Evolutionary conservation across 2,888 invertebrate genomes (phyloP).

Genomic region (Diplazon laetatorius): DNA sequence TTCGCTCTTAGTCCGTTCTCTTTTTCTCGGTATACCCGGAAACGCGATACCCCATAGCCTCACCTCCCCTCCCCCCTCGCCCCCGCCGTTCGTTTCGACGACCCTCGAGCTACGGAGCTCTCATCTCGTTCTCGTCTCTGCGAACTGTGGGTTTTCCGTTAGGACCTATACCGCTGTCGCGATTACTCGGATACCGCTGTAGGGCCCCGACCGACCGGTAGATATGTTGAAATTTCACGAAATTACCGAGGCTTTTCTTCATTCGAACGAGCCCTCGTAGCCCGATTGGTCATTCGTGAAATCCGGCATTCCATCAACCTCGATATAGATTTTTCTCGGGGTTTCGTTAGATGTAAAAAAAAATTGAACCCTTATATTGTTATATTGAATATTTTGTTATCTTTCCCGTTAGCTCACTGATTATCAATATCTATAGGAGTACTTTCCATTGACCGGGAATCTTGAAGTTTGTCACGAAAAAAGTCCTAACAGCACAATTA

Average conservation of each 20-base stretch:
- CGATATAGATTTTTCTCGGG: too few relatives aligned
- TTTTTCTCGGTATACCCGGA: slow-evolving; percentile 59
- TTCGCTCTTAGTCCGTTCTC: slow-evolving; percentile 33
- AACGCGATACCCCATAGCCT: slow-evolving; percentile 55
- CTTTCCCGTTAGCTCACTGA: too few relatives aligned
- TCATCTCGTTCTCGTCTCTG: slow-evolving; percentile 26
- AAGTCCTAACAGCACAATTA: too few relatives aligned
- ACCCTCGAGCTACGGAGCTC: slow-evolving; percentile 48
- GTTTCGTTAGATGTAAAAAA: too few relatives aligned
- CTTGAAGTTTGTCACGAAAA: too few relatives aligned
- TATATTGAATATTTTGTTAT: too few relatives aligned
- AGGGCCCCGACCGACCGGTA: slow-evolving; percentile 21
- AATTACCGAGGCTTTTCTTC: slow-evolving; percentile 1
- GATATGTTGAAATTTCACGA: slow-evolving; percentile 20
- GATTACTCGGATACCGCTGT: slow-evolving; percentile 15
- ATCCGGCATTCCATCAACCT: background rate
- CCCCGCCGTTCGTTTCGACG: background rate
- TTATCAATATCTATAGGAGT: too few relatives aligned
- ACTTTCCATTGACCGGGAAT: too few relatives aligned
- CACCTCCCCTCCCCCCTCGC: slow-evolving; percentile 7
- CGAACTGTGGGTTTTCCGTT: slow-evolving; percentile 32
- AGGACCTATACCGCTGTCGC: slow-evolving; percentile 34
- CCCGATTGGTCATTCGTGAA: background rate
- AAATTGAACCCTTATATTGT: too few relatives aligned
- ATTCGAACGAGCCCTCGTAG: background rate